Conservation (phyloP, 2,888 invertebrate genomes). For the Eupeodes latifasciatus region DNA sequence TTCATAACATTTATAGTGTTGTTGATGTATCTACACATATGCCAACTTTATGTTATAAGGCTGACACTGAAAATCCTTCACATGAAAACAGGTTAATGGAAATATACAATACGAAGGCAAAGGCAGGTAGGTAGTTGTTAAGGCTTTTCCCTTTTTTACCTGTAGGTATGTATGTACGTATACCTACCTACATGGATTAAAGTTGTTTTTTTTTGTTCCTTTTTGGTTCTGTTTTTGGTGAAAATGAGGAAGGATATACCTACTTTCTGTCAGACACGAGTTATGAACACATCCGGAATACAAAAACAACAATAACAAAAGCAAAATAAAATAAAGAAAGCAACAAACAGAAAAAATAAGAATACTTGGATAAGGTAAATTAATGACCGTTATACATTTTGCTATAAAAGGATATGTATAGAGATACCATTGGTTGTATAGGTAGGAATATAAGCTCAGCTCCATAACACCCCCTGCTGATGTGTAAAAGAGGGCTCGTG, state of each 20-base stretch:
- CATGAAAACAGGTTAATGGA: slow-evolving; percentile 34
- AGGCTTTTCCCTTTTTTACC: background rate
- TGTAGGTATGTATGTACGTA: background rate
- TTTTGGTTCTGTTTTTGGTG: background rate
- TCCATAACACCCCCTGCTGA: background rate
- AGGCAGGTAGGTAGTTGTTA: background rate
- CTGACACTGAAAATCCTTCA: slow-evolving; percentile 45
- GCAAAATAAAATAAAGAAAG: background rate
- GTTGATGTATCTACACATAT: slow-evolving; percentile 6
- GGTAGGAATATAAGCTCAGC: background rate
- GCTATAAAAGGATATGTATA: slow-evolving; percentile 9
- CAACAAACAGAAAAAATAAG: background rate
- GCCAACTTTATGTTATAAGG: slow-evolving; percentile 1
- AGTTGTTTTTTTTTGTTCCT: slow-evolving; percentile 11
- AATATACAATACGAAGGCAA: slow-evolving; percentile 7
- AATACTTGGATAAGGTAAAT: slow-evolving; percentile 25
- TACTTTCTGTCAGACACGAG: slow-evolving; percentile 32
- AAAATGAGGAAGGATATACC: slow-evolving; percentile 43
- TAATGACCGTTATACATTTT: slow-evolving; percentile 41
- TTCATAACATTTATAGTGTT: slow-evolving; percentile 16
- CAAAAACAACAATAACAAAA: slow-evolving; percentile 1
- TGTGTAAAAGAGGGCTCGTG: no score
- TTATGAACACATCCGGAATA: slow-evolving; percentile 28
- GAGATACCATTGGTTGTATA: background rate
- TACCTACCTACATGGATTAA: slow-evolving; percentile 7